phyloP scores from a whole-genome alignment of 1,140 invertebrate genomes.

The Drosophila trapezifrons region DNA sequence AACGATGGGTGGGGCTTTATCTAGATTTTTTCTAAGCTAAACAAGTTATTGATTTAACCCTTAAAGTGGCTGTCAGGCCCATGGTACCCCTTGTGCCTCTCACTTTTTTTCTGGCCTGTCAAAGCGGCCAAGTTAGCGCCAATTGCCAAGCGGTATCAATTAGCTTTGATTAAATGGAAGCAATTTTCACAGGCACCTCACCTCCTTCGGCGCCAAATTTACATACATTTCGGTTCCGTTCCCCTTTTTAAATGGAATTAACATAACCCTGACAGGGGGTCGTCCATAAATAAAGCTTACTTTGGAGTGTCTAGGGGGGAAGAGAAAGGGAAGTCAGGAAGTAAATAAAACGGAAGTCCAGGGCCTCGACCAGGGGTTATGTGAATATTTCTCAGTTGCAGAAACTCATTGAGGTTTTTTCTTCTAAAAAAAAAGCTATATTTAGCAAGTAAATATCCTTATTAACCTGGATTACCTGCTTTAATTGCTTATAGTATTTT shows the following conservation, averaged over 20 bases:
- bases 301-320: neutral
- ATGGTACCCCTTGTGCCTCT: neutral
- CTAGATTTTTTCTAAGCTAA: too few species aligned
- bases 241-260: slow-evolving; percentile 15
- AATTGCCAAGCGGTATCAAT: slow-evolving; percentile 59
- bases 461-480: too few species aligned
- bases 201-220: neutral
- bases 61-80: neutral
- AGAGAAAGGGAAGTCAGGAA: neutral
- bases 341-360: too few species aligned
- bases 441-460: too few species aligned
- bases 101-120: slow-evolving; percentile 26
- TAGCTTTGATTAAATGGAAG: slow-evolving; percentile 65
- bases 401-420: too few species aligned
- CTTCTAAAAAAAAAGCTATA: too few species aligned
- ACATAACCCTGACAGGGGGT: slow-evolving; percentile 4
- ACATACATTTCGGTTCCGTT: neutral
- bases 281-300: slow-evolving; percentile 33
- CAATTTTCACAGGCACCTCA: neutral
- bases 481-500: too few species aligned
- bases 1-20: too few species aligned
- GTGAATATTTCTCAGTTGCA: too few species aligned
- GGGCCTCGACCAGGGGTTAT: too few species aligned
- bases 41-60: neutral
- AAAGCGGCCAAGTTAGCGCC: slow-evolving; percentile 60